These are phyloP conservation scores for Phortica magna DNA, from an alignment of 2,888 invertebrate genomes.

Conservation along the genomic window DNA sequence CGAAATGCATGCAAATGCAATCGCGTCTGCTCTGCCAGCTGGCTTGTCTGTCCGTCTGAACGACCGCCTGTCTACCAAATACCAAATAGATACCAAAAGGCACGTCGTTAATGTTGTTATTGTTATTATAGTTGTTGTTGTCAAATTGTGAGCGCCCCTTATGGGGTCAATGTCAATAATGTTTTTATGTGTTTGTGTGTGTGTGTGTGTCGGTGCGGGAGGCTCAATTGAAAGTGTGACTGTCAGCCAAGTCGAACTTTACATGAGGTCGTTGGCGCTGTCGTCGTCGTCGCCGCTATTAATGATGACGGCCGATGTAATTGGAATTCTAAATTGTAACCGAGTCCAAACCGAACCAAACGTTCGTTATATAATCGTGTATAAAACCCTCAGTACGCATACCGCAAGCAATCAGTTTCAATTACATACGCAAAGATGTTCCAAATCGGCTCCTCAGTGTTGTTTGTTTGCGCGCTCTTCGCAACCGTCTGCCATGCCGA, in stretches of 20 bases:
- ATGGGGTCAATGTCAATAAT: constrained; percentile 65
- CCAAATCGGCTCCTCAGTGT: neutral
- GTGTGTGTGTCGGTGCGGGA: constrained; percentile 34
- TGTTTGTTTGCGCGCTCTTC: constrained; percentile 41
- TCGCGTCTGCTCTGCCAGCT: too few relatives aligned
- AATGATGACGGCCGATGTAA: constrained; percentile 13
- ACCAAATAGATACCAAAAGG: neutral
- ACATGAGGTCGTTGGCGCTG: constrained; percentile 22
- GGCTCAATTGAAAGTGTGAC: neutral
- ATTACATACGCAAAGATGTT: neutral
- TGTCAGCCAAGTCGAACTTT: neutral
- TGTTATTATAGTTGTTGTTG: neutral
- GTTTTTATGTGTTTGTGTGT: constrained; percentile 49
- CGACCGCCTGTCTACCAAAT: constrained; percentile 10
- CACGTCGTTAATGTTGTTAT: too few relatives aligned
- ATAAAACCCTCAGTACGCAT: constrained; percentile 47
- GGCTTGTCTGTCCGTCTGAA: too few relatives aligned
- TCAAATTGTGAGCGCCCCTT: constrained; percentile 32
- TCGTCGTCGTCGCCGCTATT: neutral
- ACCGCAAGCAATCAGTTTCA: constrained; percentile 36
- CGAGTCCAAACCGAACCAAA: too few relatives aligned
- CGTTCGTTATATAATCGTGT: constrained; percentile 27
- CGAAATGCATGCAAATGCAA: constrained; percentile 50
- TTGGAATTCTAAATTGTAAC: constrained; percentile 25
- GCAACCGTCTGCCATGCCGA: constrained; percentile 39